Evolutionary conservation across 92 coral and sea anemone species (phyloP).

Genomic region (Palythoa heliodiscus): DNA sequence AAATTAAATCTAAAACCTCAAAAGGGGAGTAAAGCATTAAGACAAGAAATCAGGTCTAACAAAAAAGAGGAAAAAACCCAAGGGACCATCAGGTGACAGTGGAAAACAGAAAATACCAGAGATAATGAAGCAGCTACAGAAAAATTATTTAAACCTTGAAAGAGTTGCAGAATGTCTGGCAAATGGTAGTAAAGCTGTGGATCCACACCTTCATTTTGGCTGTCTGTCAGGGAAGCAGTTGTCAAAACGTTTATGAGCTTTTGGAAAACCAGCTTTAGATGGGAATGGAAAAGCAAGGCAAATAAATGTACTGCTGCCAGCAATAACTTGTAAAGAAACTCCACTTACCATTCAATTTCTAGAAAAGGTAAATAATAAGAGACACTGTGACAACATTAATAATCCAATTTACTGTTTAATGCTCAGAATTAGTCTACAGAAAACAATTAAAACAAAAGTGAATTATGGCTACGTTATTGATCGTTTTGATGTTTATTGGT

Average conservation of each 20-base stretch:
- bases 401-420: background rate
- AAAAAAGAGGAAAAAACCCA: slow-evolving; percentile 40
- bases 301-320: slow-evolving; percentile 41
- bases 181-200: too few relatives aligned
- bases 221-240: too few relatives aligned
- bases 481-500: too few relatives aligned
- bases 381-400: background rate
- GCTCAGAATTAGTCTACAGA: background rate
- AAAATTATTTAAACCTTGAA: too few relatives aligned
- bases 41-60: slow-evolving; percentile 13
- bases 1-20: too few relatives aligned
- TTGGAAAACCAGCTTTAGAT: slow-evolving; percentile 54
- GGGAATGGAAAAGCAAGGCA: slow-evolving; percentile 61
- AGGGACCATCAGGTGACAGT: background rate
- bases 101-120: slow-evolving; percentile 24
- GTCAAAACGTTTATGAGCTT: slow-evolving; percentile 15
- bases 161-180: too few relatives aligned
- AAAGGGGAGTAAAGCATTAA: slow-evolving; percentile 26
- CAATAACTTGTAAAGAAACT: background rate
- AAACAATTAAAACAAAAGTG: background rate
- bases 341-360: slow-evolving; percentile 35
- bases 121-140: too few relatives aligned
- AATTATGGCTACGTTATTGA: too few relatives aligned
- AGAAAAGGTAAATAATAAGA: slow-evolving; percentile 35
- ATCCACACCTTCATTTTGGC: too few relatives aligned